Conservation (phyloP, 2,797 vertebrate genomes). For the Syndactyla subalaris region DNA sequence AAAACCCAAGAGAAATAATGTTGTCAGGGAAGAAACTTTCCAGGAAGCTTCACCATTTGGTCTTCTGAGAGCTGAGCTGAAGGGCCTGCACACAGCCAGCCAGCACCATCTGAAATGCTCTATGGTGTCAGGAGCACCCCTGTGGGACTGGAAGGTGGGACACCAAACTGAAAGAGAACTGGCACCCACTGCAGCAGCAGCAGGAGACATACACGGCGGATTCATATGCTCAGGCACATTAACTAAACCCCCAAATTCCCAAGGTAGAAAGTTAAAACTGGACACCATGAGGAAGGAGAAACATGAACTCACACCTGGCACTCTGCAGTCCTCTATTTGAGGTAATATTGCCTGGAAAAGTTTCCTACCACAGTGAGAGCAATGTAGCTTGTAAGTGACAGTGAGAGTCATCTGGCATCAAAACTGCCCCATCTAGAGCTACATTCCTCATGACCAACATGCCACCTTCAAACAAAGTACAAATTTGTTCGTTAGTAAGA, state of each 20-base stretch:
- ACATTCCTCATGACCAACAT: slow-evolving; percentile 27
- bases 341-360: background rate
- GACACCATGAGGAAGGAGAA: background rate
- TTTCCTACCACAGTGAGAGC: background rate
- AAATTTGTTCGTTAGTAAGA: background rate
- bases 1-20: background rate
- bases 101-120: background rate
- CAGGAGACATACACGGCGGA: background rate
- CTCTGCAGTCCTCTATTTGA: background rate
- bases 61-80: background rate
- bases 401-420: background rate
- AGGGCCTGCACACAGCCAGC: background rate
- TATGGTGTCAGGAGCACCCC: background rate
- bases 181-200: background rate
- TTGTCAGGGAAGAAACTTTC: background rate
- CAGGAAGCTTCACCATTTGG: background rate
- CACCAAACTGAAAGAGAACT: background rate
- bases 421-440: background rate
- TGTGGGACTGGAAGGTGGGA: accelerated
- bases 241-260: background rate
- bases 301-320: background rate
- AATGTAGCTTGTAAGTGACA: background rate
- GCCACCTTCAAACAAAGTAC: slow-evolving; percentile 5
- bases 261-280: background rate
- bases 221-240: accelerated